Evolutionary conservation across 2,113 vertebrate genomes (phyloP).

Genomic region (Varanus salvator): DNA sequence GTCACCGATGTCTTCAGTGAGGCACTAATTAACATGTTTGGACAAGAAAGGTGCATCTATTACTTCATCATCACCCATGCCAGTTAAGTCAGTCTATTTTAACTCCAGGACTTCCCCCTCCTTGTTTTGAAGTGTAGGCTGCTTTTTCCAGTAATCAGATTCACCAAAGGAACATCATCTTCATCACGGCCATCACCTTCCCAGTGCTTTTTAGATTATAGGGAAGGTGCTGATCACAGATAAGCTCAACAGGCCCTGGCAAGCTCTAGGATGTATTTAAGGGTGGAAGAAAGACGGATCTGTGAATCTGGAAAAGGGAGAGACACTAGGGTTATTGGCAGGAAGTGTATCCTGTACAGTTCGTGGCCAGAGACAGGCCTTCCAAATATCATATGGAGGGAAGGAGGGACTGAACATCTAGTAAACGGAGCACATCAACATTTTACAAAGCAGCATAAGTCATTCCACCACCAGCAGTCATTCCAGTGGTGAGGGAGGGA

Average conservation of each 20-base stretch:
- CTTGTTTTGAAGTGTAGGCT: neutral
- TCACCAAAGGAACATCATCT: neutral
- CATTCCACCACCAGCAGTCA: no score
- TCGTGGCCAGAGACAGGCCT: neutral
- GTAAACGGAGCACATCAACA: no score
- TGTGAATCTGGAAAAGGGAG: neutral
- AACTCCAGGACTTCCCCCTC: neutral
- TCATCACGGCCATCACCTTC: neutral
- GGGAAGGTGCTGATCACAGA: neutral
- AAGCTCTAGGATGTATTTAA: neutral
- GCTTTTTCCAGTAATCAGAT: neutral
- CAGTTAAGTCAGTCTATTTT: conserved; percentile 8
- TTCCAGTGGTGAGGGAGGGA: no score
- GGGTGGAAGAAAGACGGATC: neutral
- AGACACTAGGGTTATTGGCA: neutral
- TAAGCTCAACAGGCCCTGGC: neutral
- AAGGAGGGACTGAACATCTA: neutral
- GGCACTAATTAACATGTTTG: neutral
- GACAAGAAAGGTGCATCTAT: neutral
- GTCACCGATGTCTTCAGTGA: neutral
- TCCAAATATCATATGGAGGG: neutral
- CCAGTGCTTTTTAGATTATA: neutral
- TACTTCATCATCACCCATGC: neutral
- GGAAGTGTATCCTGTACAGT: neutral
- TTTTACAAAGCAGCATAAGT: no score